A percentile compares a stretch with the other conserved stretches of the same genome.
Conservation (phyloP, 2,888 invertebrate species). For the Amphipyra berbera region DNA sequence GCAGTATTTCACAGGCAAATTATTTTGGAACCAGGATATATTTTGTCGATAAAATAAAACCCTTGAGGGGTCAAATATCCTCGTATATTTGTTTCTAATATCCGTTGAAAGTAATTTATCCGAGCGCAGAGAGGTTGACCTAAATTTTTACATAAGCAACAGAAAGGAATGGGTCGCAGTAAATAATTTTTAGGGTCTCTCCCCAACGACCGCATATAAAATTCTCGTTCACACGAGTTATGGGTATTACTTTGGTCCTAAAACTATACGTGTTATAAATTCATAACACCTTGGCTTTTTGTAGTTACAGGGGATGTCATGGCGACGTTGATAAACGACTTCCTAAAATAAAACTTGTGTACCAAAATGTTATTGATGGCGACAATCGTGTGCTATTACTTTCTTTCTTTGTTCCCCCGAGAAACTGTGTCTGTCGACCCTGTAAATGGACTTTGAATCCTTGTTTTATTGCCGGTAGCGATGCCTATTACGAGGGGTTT, state of each 20-base stretch:
- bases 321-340: constrained; percentile 55
- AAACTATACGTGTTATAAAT: constrained; percentile 57
- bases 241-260: constrained; percentile 44
- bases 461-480: constrained; percentile 53
- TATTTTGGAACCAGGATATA: constrained; percentile 6
- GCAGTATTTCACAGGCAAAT: background rate
- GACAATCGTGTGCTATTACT: constrained; percentile 47
- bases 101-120: constrained; percentile 43
- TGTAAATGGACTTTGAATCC: constrained; percentile 46
- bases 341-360: constrained; percentile 53
- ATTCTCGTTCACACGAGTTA: constrained; percentile 49
- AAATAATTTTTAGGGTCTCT: constrained; percentile 52
- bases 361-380: constrained; percentile 54
- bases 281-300: constrained; percentile 51
- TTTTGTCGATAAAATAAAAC: constrained; percentile 15
- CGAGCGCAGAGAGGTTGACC: constrained; percentile 35
- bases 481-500: constrained; percentile 25
- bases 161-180: constrained; percentile 33
- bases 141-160: constrained; percentile 45
- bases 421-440: constrained; percentile 36
- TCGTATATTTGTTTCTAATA: constrained; percentile 55
- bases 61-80: constrained; percentile 7
- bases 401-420: constrained; percentile 35
- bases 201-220: constrained; percentile 54
- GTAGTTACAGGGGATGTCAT: constrained; percentile 33